Evolutionary conservation across 2,888 invertebrate genomes (phyloP), one percentile per base, ranked within the genome.

Genomic region (Aphodius granarius): DNA sequence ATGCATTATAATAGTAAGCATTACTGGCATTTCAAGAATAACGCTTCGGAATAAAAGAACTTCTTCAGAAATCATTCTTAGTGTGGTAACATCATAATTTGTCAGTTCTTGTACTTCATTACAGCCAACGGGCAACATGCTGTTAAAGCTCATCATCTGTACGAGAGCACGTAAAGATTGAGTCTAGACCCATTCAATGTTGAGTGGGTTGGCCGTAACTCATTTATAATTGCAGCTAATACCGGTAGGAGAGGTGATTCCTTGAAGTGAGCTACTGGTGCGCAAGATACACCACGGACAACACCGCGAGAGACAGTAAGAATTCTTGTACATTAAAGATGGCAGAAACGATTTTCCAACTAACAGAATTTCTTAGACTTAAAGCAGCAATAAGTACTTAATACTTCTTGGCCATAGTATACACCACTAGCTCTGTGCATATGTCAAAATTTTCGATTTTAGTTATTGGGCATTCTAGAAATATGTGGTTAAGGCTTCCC

Each of bases 161-260:
- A 43, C 43, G 43, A 6, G 3, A 21, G 68, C 68, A 68, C 68
- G 68, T 22, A 21, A 68, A 68, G 68, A 21, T 20, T 19, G 17
- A 68, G 74, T 74, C 75, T 73, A 73, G 76, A 76, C 76, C 22
- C 20, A 72, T 74, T 76, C 76, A 66, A 68, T 68, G 43, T 68
- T 22, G 21, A 76, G 76, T 76, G 76, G 73, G 74, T 66, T 66
- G 74, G 66, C 71, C 73, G 76, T 76, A 76, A 76, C 76, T 76
- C 76, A 74, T 76, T 76, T 76, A 76, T 76, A 76, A 76, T 76
- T 76, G 71, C 76, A 71, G 73, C 73, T 76, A 76, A 76, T 76
- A 76, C 73, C 73, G 71, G 73, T 76, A 73, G 71, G 72, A 20
- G 70, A 63, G 63, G 74, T 71, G 71, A 63, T 18, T 19, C 65